A percentile compares a stretch with the other conserved stretches of the same genome.
These are phyloP conservation scores for Drosophila quinaria DNA, from an alignment of 2,888 invertebrate species.

Conservation along the genomic window DNA sequence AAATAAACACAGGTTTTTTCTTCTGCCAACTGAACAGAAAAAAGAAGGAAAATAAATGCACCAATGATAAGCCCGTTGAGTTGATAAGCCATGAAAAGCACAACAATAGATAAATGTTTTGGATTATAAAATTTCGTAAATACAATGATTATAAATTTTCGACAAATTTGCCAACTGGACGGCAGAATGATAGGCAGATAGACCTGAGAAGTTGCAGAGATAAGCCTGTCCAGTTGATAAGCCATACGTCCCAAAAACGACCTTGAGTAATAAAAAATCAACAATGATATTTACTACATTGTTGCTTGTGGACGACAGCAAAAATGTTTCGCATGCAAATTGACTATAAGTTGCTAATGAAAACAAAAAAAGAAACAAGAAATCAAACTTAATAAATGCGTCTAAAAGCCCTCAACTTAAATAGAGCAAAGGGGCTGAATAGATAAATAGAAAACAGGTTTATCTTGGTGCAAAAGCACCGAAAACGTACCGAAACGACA, in stretches of 20 bases:
- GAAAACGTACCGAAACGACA: slow-evolving; percentile 15
- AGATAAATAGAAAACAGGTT: slow-evolving; percentile 14
- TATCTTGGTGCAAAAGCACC: slow-evolving; percentile 41
- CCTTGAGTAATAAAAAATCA: slow-evolving; percentile 56
- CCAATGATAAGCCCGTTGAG: not conserved
- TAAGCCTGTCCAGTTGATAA: slow-evolving; percentile 40
- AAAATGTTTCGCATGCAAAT: slow-evolving; percentile 52
- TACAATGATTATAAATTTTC: slow-evolving; percentile 15
- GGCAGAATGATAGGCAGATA: not conserved
- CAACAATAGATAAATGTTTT: not conserved
- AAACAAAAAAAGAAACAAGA: slow-evolving; percentile 6
- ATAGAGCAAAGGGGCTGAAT: slow-evolving; percentile 36
- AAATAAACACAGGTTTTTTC: not conserved
- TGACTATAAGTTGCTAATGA: slow-evolving; percentile 30
- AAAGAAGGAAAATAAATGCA: not conserved
- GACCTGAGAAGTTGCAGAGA: slow-evolving; percentile 7
- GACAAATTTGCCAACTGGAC: slow-evolving; percentile 1
- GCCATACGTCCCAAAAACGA: slow-evolving; percentile 37
- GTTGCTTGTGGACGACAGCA: slow-evolving; percentile 29
- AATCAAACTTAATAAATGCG: slow-evolving; percentile 36
- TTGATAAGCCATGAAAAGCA: slow-evolving; percentile 3
- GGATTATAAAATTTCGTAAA: slow-evolving; percentile 4
- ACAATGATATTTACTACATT: slow-evolving; percentile 33
- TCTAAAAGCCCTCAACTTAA: slow-evolving; percentile 37
- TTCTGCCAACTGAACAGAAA: not conserved